phyloP scores from a whole-genome alignment of 2,888 invertebrate genomes.

The Mythimna pallens region DNA sequence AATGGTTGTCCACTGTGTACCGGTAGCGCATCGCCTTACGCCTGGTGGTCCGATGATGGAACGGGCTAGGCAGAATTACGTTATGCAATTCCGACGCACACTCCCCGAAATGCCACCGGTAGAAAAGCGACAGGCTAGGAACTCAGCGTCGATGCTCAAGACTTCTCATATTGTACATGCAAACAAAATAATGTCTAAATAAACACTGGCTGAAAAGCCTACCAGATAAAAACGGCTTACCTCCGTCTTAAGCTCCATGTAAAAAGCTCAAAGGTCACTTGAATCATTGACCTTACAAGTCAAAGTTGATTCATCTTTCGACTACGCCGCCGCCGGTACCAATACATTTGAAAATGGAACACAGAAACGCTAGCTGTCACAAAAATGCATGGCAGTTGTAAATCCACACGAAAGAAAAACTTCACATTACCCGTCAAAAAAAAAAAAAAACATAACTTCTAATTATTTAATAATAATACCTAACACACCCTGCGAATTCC shows the following conservation, averaged over 20 bases:
- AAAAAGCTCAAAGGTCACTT: not conserved
- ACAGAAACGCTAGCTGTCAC: not conserved
- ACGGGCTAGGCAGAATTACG: too few relatives aligned
- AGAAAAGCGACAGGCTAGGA: too few relatives aligned
- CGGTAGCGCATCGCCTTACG: too few relatives aligned
- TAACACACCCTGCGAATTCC: conserved; percentile 32
- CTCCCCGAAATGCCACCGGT: too few relatives aligned
- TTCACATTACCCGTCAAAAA: not conserved
- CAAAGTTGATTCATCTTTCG: not conserved
- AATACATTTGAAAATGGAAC: not conserved
- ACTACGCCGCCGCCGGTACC: not conserved
- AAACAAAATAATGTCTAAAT: too few relatives aligned
- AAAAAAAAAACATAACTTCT: conserved; percentile 4
- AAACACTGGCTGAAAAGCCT: too few relatives aligned
- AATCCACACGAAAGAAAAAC: not conserved
- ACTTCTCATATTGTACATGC: too few relatives aligned
- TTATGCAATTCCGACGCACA: too few relatives aligned
- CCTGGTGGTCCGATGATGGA: too few relatives aligned
- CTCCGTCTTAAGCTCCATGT: not conserved
- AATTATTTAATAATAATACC: conserved; percentile 43
- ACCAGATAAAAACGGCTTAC: too few relatives aligned
- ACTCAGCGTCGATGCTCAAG: too few relatives aligned
- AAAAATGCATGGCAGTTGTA: not conserved
- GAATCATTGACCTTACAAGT: not conserved
- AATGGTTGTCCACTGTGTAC: too few relatives aligned